A percentile compares a stretch with the other conserved stretches of the same genome.
Evolutionary conservation across 2,113 vertebrate species (phyloP).

Genomic region (Dicaeum eximium): DNA sequence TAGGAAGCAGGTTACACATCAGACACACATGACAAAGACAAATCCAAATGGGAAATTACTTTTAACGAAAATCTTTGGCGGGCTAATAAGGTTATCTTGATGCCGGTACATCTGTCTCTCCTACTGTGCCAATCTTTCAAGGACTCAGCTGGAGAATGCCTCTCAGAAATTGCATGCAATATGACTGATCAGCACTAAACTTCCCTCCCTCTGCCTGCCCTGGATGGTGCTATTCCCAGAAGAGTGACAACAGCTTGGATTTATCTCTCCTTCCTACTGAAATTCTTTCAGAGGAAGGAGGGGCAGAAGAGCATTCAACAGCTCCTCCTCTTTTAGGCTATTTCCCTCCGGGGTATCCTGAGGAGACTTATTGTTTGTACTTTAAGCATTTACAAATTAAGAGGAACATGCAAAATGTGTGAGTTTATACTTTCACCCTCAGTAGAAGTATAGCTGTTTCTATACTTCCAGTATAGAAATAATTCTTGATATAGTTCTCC

Average conservation of each 20-base stretch:
- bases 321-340: neutral
- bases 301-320: neutral
- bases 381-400: neutral
- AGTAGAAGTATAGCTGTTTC: neutral
- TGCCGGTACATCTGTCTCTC: neutral
- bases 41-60: slow-evolving; percentile 28
- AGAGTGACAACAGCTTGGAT: neutral
- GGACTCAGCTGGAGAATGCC: neutral
- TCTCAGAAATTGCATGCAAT: neutral
- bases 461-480: neutral
- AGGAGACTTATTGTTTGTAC: neutral
- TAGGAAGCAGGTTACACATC: neutral
- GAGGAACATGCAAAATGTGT: neutral
- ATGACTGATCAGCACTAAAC: neutral
- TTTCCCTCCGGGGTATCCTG: neutral
- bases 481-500: neutral
- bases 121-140: neutral
- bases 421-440: neutral
- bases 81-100: neutral
- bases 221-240: neutral
- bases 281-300: neutral
- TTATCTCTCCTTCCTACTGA: neutral
- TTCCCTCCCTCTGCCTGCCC: neutral
- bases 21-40: neutral
- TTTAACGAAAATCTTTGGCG: neutral